Evolutionary conservation across 2,888 invertebrate genomes (phyloP), one percentile per base, ranked within the genome.

Genomic region (Pachydiplax longipennis): DNA sequence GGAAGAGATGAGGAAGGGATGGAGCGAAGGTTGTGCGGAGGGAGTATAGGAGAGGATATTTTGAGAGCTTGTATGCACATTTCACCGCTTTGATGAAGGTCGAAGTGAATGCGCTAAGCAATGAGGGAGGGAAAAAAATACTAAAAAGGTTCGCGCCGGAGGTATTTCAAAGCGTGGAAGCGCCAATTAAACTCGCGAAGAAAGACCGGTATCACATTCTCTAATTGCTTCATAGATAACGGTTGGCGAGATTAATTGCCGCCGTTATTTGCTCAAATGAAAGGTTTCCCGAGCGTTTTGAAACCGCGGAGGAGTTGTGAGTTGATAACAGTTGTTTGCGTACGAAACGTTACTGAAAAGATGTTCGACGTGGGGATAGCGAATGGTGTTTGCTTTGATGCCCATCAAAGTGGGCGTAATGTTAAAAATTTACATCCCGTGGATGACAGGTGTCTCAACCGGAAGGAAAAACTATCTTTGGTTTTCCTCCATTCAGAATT

Each of bases 11-110:
- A 53, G 25, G 40, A 2, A 15, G 31, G 82, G 44, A 53, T n/a
- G 53, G 25, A 31, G 6, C 25, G 53, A 25, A 22, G 53, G 82
- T n/a, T 65, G 53, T 13, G 53, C 31, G 82, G 82, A 53, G 13
- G 53, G 31, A n/a, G 13, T 12, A 53, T 31, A 31, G 44, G 44
- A 31, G 48, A 44, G 82, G 82, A 83, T 83, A 83, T 83, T 83
- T 83, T 83, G 82, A 83, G 82, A 48, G 48, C 82, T 25, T 25
- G 82, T 53, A 83, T 25, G 82, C 31, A 83, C 82, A 44, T 83
- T 81, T 83, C 82, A 83, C 44, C 53, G 48, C n/a, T 53, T 31
- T 44, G 82, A 25, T 53, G 48, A 83, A 83, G 82, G 82, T 53
- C 82, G 25, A 48, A 53, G 25, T 44, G 82, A 83, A 53, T 53